phyloP scores from a whole-genome alignment of 1,140 invertebrate genomes.

The Pissodes strobi region DNA sequence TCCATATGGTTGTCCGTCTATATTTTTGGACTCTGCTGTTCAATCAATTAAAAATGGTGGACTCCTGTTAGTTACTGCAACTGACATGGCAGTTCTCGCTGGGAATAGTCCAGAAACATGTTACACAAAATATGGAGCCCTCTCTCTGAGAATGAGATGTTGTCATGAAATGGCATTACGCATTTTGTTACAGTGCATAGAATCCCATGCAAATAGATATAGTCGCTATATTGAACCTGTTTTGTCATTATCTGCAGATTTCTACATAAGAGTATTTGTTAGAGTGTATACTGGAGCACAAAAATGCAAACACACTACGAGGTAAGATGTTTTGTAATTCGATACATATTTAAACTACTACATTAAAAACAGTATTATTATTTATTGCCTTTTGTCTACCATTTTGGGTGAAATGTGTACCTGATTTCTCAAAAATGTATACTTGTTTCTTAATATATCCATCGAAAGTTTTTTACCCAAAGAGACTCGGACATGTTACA shows the following conservation, averaged over 20 bases:
- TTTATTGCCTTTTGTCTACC: no score
- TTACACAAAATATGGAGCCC: conserved; percentile 88
- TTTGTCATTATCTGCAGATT: conserved; percentile 92
- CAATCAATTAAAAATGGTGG: conserved; percentile 79
- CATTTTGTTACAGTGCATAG: conserved; percentile 89
- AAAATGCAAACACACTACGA: conserved; percentile 89
- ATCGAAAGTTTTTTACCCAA: no score
- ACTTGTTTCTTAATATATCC: no score
- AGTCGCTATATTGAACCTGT: conserved; percentile 91
- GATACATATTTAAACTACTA: no score
- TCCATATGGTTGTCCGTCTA: conserved; percentile 94
- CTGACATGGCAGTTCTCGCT: conserved; percentile 96
- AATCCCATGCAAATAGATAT: conserved; percentile 89
- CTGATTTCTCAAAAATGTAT: no score
- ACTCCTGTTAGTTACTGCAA: conserved; percentile 92
- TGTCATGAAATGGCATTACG: conserved; percentile 97
- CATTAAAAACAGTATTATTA: no score
- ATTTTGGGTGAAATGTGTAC: no score
- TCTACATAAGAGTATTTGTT: conserved; percentile 96
- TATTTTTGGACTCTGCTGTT: conserved; percentile 92
- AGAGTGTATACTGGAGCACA: conserved; percentile 76
- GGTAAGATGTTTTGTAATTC: no score
- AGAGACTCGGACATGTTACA: no score
- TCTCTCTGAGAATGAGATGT: conserved; percentile 82
- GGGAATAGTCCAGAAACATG: conserved; percentile 95